Evolutionary conservation across 2,113 vertebrate genomes (phyloP), one percentile per base, ranked within the genome.

Genomic region (Amia ocellicauda): DNA sequence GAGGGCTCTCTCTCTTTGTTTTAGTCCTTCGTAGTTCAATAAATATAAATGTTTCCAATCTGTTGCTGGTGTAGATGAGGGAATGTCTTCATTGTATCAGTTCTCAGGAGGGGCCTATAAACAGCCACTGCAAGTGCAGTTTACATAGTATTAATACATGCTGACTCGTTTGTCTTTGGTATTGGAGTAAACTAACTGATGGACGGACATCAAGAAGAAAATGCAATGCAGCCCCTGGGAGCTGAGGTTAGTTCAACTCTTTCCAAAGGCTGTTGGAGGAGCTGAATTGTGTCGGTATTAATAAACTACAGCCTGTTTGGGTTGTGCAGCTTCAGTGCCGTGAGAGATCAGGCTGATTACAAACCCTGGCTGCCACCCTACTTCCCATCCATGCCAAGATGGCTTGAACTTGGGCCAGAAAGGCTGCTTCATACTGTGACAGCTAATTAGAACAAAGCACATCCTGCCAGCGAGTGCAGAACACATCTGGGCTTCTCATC

Each of bases 381-480:
- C 79, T 67, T 84, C 72, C 19, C 43, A 7, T 17, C 43, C 14
- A 16, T 47, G 17, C 43, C 43, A 47, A 47, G 43, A 47, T 47
- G 43, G 3, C 43, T 47, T 47, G 43, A 47, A 8, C 43, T 47
- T 14, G 3, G 9, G 43, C 43, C 14, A 16, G 3, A 14, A 16
- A 14, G 13, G 17, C 3, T 14, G 43, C 16, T 47, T 16, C 43
- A 47, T n/a, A 16, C 17, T 47, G 43, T 17, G 17, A 47, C 43
- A 14, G 43, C 43, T n/a, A 47, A 47, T 47, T 47, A 47, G 43
- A 47, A 16, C 43, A 47, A 16, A 13, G 43, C 43, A 47, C 3
- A 47, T 16, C 43, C 3, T 17, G 43, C 8, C 43, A 47, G 43
- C 43, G 9, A 47, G 43, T 4, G 17, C 43, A 47, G 43, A 14